A percentile compares a stretch with the other conserved stretches of the same genome.
These are phyloP conservation scores for Phylloscopus trochilus DNA, from an alignment of 2,113 vertebrate species.

Conservation along the genomic window DNA sequence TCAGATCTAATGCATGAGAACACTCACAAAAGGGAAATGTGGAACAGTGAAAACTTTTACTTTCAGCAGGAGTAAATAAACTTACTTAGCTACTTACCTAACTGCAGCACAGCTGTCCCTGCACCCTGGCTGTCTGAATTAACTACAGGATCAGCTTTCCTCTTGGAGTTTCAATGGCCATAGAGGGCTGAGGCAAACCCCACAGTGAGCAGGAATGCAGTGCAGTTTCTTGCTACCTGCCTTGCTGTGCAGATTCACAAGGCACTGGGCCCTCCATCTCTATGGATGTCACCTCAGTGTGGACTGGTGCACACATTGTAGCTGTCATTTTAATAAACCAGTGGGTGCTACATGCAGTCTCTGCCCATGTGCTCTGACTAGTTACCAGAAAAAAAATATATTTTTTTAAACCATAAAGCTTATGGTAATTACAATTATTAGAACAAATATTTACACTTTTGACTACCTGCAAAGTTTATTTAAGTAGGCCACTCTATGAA, in stretches of 20 bases:
- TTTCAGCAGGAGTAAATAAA: neutral
- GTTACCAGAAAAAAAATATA: neutral
- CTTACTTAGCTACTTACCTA: neutral
- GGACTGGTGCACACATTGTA: neutral
- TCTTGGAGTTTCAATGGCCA: fast-evolving
- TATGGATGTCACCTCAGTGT: fast-evolving
- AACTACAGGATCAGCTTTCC: neutral
- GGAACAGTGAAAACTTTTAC: neutral
- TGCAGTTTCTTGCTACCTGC: neutral
- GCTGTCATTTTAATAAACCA: neutral
- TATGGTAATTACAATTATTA: neutral
- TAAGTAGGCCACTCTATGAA: neutral
- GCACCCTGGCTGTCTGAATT: neutral
- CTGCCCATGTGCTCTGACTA: neutral
- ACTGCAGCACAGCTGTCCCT: neutral
- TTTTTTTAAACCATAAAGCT: neutral
- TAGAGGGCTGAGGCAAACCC: neutral
- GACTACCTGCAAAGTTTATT: neutral
- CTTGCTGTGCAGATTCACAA: neutral
- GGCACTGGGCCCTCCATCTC: neutral
- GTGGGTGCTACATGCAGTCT: neutral
- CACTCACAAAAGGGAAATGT: neutral
- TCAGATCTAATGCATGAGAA: neutral
- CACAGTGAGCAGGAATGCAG: neutral
- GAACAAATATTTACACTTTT: neutral